A percentile compares a stretch with the other conserved stretches of the same genome.
Conservation (phyloP, 2,888 invertebrate genomes). For the Harpagoxenus sublaevis region DNA sequence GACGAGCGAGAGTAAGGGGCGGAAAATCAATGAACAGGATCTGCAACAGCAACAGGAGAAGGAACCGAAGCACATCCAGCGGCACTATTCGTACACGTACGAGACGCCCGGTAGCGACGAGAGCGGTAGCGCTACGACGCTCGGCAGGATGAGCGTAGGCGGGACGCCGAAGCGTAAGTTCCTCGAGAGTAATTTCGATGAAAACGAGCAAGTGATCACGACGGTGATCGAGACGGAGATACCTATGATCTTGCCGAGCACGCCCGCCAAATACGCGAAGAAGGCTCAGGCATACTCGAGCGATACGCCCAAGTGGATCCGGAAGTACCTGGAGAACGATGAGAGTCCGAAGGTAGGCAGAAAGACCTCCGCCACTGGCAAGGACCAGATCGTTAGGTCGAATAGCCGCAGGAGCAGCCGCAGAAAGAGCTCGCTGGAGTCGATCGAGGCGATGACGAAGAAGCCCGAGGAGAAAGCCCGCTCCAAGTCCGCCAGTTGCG, state of each 20-base stretch:
- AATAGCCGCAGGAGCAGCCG: constrained; percentile 65
- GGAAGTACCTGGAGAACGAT: constrained; percentile 79
- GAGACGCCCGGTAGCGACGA: constrained; percentile 76
- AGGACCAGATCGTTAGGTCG: constrained; percentile 40
- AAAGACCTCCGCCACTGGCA: constrained; percentile 39
- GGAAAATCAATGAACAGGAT: constrained; percentile 16
- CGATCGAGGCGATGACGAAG: constrained; percentile 60
- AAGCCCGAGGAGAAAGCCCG: constrained; percentile 63
- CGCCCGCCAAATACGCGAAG: constrained; percentile 78
- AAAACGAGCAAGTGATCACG: constrained; percentile 83
- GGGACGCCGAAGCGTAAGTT: constrained; percentile 81
- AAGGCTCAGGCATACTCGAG: constrained; percentile 80
- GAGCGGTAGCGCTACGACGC: constrained; percentile 65
- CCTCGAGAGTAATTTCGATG: constrained; percentile 83
- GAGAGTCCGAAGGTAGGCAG: constrained; percentile 69
- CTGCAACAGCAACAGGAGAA: constrained; percentile 59
- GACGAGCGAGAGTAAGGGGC: constrained; percentile 22
- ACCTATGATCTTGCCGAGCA: constrained; percentile 79
- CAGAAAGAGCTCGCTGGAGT: constrained; percentile 75
- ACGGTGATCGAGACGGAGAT: constrained; percentile 84
- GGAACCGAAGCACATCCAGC: constrained; percentile 81
- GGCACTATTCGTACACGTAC: constrained; percentile 84
- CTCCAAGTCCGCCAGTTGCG: constrained; percentile 67
- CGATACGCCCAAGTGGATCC: constrained; percentile 83
- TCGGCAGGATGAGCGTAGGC: constrained; percentile 75